Conservation (phyloP, 2,888 invertebrate genomes). For the Lucinisca nassula region DNA sequence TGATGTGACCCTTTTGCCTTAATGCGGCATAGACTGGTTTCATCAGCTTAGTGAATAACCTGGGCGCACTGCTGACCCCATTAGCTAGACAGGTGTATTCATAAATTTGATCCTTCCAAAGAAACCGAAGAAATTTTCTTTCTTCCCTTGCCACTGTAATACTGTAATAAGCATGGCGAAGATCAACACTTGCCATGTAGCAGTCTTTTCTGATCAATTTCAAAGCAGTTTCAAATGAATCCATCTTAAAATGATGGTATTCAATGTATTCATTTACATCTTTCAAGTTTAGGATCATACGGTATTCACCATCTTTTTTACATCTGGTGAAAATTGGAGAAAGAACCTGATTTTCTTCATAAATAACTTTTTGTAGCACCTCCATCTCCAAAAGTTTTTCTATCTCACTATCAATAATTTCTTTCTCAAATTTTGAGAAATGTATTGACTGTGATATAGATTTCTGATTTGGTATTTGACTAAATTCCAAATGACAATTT, state of each 20-base stretch:
- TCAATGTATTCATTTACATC: constrained; percentile 43
- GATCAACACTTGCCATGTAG: constrained; percentile 65
- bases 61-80: not conserved
- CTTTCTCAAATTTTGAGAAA: constrained; percentile 25
- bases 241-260: constrained; percentile 67
- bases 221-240: constrained; percentile 47
- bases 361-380: constrained; percentile 18
- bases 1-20: not conserved
- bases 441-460: not conserved
- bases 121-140: constrained; percentile 45
- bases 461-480: not conserved
- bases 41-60: constrained; percentile 67
- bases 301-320: too few species aligned
- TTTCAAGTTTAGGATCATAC: too few species aligned
- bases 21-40: constrained; percentile 63
- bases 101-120: constrained; percentile 41
- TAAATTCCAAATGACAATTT: not conserved
- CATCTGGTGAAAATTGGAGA: too few species aligned
- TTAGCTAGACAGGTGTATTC: constrained; percentile 56
- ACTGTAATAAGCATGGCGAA: constrained; percentile 65
- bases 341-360: constrained; percentile 21
- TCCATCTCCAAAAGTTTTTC: constrained; percentile 26
- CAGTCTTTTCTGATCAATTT: constrained; percentile 39
- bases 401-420: constrained; percentile 38
- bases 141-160: constrained; percentile 45